Percentiles rank a stretch among this genome's conserved stretches.
phyloP scores from a whole-genome alignment of 1,140 invertebrate species.

The Drosophila sulfurigaster region DNA sequence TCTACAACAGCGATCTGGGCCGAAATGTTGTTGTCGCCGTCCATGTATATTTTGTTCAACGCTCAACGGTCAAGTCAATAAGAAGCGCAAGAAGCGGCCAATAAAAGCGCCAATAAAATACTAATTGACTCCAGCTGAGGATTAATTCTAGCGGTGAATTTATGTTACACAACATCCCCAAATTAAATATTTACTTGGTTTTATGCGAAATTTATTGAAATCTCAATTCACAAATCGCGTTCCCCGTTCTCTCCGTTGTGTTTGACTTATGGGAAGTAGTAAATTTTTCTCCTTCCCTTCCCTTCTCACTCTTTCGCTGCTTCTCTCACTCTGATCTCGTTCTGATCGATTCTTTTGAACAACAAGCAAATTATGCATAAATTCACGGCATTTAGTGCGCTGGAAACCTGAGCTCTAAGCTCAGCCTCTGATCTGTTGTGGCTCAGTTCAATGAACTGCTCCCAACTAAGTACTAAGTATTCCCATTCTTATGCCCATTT shows the following conservation, averaged over 20 bases:
- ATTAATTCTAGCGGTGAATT: constrained; percentile 80
- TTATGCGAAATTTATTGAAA: constrained; percentile 79
- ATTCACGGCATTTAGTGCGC: constrained; percentile 56
- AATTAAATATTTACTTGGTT: constrained; percentile 73
- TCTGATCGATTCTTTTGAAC: constrained; percentile 70
- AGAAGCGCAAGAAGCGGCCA: constrained; percentile 41
- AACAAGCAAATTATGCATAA: constrained; percentile 68
- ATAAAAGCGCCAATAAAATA: constrained; percentile 81
- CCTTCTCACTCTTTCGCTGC: neutral
- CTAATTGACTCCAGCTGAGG: constrained; percentile 73
- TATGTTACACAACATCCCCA: constrained; percentile 74
- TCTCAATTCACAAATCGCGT: constrained; percentile 27
- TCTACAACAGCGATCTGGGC: neutral
- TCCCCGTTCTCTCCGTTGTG: constrained; percentile 26
- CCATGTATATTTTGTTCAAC: too few relatives aligned
- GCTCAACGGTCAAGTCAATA: constrained; percentile 7
- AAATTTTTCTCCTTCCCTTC: neutral
- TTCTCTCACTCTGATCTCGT: constrained; percentile 44
- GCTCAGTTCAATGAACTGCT: constrained; percentile 54
- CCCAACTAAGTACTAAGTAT: constrained; percentile 33
- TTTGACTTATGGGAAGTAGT: constrained; percentile 24
- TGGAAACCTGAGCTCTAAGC: constrained; percentile 39
- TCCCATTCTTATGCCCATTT: constrained; percentile 46
- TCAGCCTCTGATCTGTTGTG: neutral
- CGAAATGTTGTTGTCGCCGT: constrained; percentile 29